These are phyloP conservation scores for Emys orbicularis DNA, from an alignment of 2,797 vertebrate genomes.

Conservation along the genomic window DNA sequence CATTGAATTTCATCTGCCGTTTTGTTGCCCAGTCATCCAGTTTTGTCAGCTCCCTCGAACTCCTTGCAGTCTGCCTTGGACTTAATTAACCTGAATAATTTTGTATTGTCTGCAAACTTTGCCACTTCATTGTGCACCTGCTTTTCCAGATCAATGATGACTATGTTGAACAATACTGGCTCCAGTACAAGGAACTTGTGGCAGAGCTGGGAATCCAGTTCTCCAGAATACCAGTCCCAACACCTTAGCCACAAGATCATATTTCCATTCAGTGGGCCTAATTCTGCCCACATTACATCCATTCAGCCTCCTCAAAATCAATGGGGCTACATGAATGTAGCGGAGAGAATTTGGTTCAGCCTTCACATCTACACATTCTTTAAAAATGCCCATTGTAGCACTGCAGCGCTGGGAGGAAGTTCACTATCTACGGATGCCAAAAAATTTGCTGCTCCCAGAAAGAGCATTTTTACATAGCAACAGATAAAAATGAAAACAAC, in stretches of 20 bases:
- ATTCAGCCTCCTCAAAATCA: background rate
- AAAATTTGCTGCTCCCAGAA: conserved; percentile 44
- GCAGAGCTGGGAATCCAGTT: background rate
- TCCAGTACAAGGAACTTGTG: background rate
- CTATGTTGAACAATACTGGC: background rate
- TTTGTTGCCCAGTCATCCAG: background rate
- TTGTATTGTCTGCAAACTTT: background rate
- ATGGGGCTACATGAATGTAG: background rate
- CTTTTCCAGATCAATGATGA: background rate
- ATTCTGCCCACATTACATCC: background rate
- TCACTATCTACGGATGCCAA: conserved; percentile 16
- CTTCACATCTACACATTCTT: background rate
- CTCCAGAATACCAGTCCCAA: background rate
- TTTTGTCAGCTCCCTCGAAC: background rate
- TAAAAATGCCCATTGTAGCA: background rate
- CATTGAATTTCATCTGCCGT: background rate
- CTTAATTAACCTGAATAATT: background rate
- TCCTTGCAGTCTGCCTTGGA: background rate
- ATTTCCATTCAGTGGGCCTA: background rate
- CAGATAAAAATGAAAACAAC: conserved; percentile 71
- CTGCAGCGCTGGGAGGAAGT: background rate
- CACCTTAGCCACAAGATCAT: background rate
- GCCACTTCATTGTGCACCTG: background rate
- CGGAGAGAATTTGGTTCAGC: background rate
- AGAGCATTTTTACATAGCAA: background rate